These are phyloP conservation scores for Neoscelio sp. DNA, from an alignment of 2,888 invertebrate species.

Conservation along the genomic window DNA sequence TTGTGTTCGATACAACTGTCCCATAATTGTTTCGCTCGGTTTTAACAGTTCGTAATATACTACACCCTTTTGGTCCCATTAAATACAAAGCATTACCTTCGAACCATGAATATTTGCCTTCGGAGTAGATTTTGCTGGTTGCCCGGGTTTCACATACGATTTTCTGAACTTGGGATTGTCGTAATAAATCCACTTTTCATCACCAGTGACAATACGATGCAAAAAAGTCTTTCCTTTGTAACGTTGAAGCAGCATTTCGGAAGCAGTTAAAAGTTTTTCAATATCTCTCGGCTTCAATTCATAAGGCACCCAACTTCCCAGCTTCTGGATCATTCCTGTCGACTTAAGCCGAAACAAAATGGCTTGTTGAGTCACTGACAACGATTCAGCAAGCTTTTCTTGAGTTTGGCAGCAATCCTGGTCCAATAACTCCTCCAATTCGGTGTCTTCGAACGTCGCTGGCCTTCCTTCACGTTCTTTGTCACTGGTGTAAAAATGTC, in stretches of 20 bases:
- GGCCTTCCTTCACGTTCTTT: neutral
- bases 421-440: conserved; percentile 9
- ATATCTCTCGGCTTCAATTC: conserved; percentile 55
- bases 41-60: conserved; percentile 65
- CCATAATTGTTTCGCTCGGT: conserved; percentile 57
- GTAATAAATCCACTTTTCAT: too few species aligned
- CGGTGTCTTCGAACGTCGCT: neutral
- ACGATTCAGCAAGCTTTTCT: conserved; percentile 62
- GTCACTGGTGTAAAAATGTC: neutral
- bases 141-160: too few species aligned
- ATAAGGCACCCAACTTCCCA: conserved; percentile 51
- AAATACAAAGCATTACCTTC: conserved; percentile 69
- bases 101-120: conserved; percentile 61
- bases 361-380: conserved; percentile 62
- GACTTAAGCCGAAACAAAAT: conserved; percentile 61
- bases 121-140: conserved; percentile 2
- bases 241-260: conserved; percentile 11
- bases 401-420: conserved; percentile 56
- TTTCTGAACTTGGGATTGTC: too few species aligned
- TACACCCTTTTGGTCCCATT: conserved; percentile 53
- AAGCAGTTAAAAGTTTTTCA: conserved; percentile 31
- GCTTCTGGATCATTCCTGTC: conserved; percentile 65
- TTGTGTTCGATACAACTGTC: conserved; percentile 57
- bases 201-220: conserved; percentile 10
- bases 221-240: conserved; percentile 17